Percentiles rank a stretch among this genome's conserved stretches.
These are phyloP conservation scores for Tribolium freemani DNA, from an alignment of 2,888 invertebrate genomes.

Conservation along the genomic window DNA sequence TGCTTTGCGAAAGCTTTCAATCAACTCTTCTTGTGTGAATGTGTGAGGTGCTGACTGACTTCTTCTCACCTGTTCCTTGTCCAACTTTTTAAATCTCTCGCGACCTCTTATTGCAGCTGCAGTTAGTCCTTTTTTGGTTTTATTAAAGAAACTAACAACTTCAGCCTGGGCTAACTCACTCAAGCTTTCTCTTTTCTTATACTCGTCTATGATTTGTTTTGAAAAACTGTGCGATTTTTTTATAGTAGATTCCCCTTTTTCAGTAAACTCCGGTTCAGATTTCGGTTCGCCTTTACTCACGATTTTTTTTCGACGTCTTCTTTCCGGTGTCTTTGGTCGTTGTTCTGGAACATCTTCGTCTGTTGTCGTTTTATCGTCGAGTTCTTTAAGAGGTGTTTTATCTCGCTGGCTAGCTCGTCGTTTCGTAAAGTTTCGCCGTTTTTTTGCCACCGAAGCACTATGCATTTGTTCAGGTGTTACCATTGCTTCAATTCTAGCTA, in stretches of 20 bases:
- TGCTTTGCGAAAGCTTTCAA: constrained; percentile 70
- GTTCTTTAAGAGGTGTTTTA: constrained; percentile 74
- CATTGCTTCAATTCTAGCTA: constrained; percentile 59
- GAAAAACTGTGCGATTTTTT: constrained; percentile 20
- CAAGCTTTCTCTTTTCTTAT: constrained; percentile 53
- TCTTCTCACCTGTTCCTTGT: constrained; percentile 66
- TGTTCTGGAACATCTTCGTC: constrained; percentile 62
- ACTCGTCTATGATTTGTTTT: constrained; percentile 23
- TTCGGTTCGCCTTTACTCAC: constrained; percentile 39
- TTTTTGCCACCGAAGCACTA: constrained; percentile 72
- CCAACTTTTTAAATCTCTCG: constrained; percentile 55
- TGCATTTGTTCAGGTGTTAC: constrained; percentile 69
- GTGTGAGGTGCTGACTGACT: constrained; percentile 73
- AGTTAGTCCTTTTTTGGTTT: constrained; percentile 62
- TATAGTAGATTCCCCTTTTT: neutral
- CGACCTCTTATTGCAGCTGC: constrained; percentile 56
- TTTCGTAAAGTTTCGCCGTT: constrained; percentile 75
- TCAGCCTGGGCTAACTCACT: constrained; percentile 59
- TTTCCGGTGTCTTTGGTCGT: constrained; percentile 62
- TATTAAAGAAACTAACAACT: constrained; percentile 59
- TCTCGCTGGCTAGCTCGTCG: constrained; percentile 73
- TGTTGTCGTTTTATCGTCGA: constrained; percentile 56
- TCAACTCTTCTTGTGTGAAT: constrained; percentile 72
- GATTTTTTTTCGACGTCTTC: constrained; percentile 51
- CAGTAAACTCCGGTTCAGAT: constrained; percentile 8